Evolutionary conservation across 2,888 invertebrate species (phyloP).

Genomic region (Crocallis elinguaria): DNA sequence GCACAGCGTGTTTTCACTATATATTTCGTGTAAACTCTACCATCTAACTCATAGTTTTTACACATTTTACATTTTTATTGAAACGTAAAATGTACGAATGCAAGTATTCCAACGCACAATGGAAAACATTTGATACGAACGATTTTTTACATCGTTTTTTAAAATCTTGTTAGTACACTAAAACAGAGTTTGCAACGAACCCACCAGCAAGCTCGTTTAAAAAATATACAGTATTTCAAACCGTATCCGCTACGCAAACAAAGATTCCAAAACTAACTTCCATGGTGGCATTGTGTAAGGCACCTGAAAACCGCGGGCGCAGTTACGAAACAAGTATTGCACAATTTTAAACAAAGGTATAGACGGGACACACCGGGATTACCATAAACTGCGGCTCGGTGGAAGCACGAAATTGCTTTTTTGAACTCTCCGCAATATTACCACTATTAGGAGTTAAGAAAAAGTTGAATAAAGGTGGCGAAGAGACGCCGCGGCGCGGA

Average conservation of each 20-base stretch:
- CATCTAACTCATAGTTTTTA: constrained; percentile 52
- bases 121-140: constrained; percentile 21
- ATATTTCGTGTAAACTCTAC: constrained; percentile 19
- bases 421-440: constrained; percentile 78
- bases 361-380: constrained; percentile 66
- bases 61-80: constrained; percentile 37
- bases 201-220: constrained; percentile 42
- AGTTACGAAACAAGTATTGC: constrained; percentile 74
- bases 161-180: constrained; percentile 20
- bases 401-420: constrained; percentile 76
- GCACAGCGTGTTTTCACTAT: constrained; percentile 8
- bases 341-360: constrained; percentile 80
- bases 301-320: constrained; percentile 71
- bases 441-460: constrained; percentile 71
- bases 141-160: constrained; percentile 13
- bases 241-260: constrained; percentile 50
- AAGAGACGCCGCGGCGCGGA: constrained; percentile 51
- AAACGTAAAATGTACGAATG: constrained; percentile 10
- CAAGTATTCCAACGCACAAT: constrained; percentile 12
- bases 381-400: constrained; percentile 75
- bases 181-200: constrained; percentile 32
- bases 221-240: constrained; percentile 35
- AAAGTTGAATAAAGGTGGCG: constrained; percentile 73
- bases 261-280: constrained; percentile 72
- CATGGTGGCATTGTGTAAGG: constrained; percentile 62